A percentile compares a stretch with the other conserved stretches of the same genome.
phyloP scores from a whole-genome alignment of 2,797 vertebrate species.

The Garrulus glandarius region DNA sequence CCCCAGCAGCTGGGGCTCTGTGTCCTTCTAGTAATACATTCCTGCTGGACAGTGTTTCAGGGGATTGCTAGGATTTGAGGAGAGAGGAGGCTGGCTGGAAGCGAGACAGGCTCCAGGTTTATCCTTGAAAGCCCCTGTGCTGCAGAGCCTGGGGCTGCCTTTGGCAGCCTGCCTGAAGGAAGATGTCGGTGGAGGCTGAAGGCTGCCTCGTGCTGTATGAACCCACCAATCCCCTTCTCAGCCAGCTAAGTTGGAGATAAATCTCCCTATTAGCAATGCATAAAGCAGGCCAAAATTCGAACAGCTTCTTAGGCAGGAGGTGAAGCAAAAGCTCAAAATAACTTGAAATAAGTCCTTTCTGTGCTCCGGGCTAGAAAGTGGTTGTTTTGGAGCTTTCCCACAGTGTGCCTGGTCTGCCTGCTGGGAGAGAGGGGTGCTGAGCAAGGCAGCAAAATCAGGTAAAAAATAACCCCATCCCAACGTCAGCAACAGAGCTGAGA shows the following conservation, averaged over 20 bases:
- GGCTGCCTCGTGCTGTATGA: conserved; percentile 7
- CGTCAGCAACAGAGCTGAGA: not conserved
- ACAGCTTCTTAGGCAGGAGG: not conserved
- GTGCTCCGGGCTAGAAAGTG: not conserved
- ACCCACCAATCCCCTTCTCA: not conserved
- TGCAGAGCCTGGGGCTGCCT: conserved; percentile 28
- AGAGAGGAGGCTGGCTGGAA: conserved; percentile 19
- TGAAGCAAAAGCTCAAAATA: conserved; percentile 27
- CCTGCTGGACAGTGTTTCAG: not conserved
- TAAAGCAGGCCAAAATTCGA: not conserved
- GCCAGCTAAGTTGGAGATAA: not conserved
- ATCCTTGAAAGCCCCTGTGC: conserved; percentile 56
- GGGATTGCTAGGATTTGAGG: conserved; percentile 18
- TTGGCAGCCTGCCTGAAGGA: conserved; percentile 24
- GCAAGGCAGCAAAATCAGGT: not conserved
- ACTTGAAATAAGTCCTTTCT: not conserved
- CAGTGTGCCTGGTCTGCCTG: not conserved
- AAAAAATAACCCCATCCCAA: conserved; percentile 25
- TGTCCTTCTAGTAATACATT: not conserved
- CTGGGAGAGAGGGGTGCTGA: not conserved
- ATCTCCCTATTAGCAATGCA: not conserved
- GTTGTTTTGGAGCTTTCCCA: not conserved
- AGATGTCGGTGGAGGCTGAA: not conserved
- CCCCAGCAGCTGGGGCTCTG: not conserved
- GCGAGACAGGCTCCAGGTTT: conserved; percentile 6